A percentile compares a stretch with the other conserved stretches of the same genome.
These are phyloP conservation scores for Tanytarsus gracilentus DNA, from an alignment of 2,888 invertebrate species.

Conservation along the genomic window DNA sequence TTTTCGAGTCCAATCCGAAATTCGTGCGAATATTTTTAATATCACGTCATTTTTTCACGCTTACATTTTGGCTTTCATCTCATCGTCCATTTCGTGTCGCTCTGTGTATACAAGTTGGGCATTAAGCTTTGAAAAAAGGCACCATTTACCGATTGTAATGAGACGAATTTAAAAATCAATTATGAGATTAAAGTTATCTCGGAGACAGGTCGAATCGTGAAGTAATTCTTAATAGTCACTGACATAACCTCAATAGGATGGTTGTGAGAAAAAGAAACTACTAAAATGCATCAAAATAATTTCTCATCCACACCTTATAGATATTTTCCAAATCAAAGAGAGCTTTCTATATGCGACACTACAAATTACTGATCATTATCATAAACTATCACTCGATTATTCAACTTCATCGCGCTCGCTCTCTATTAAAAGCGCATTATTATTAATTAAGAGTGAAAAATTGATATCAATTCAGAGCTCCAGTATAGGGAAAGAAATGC, in stretches of 20 bases:
- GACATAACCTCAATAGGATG: too few species aligned
- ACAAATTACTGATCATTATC: conserved; percentile 27
- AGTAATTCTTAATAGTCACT: conserved; percentile 9
- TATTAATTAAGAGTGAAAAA: conserved; percentile 27
- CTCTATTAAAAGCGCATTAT: conserved; percentile 27
- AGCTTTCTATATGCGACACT: too few species aligned
- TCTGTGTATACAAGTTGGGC: neutral
- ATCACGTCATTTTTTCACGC: neutral
- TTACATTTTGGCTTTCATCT: neutral
- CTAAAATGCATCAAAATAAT: too few species aligned
- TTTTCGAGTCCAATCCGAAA: neutral
- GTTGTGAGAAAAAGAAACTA: too few species aligned
- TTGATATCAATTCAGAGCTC: conserved; percentile 27
- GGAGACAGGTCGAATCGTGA: conserved; percentile 16
- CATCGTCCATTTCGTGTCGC: neutral
- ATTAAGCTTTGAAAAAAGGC: neutral
- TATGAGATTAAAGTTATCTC: conserved; percentile 13
- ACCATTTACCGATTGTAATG: neutral
- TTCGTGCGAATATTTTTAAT: conserved; percentile 20
- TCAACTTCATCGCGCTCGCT: neutral
- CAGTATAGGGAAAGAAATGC: conserved; percentile 19
- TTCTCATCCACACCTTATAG: neutral
- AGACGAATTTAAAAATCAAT: conserved; percentile 2
- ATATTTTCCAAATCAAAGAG: too few species aligned
- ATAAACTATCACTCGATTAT: conserved; percentile 23